Percentiles rank a stretch among this genome's conserved stretches.
Evolutionary conservation across 2,888 invertebrate species (phyloP).

Genomic region (Actias luna): DNA sequence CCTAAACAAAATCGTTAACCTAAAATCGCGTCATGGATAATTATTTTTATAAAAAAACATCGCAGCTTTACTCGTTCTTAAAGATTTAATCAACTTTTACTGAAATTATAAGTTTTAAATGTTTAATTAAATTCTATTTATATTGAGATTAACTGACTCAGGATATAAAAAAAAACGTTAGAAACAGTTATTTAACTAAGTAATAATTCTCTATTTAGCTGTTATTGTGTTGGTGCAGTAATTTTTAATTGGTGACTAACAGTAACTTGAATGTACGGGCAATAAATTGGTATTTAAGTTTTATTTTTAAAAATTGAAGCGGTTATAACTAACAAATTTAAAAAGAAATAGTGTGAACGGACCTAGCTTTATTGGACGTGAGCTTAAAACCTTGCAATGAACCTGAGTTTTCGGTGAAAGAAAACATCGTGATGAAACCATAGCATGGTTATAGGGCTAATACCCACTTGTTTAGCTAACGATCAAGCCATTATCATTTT

Average conservation of each 20-base stretch:
- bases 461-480: too few species aligned
- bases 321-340: too few species aligned
- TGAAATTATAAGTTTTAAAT: not conserved
- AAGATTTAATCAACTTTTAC: not conserved
- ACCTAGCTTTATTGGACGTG: too few species aligned
- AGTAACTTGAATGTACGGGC: not conserved
- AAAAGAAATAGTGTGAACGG: too few species aligned
- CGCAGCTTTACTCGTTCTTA: not conserved
- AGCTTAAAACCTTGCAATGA: too few species aligned
- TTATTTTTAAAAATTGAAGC: not conserved
- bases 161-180: too few species aligned
- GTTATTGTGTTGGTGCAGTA: not conserved
- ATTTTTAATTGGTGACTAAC: not conserved
- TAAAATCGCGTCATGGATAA: slow-evolving; percentile 26
- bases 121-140: not conserved
- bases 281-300: not conserved
- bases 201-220: not conserved
- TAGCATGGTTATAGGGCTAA: too few species aligned
- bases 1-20: slow-evolving; percentile 35
- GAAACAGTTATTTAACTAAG: too few species aligned
- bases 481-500: too few species aligned
- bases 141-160: too few species aligned
- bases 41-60: slow-evolving; percentile 2
- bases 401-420: too few species aligned
- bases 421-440: too few species aligned